Conservation (phyloP, 2,113 vertebrate genomes). For the Lepidothrix coronata region DNA sequence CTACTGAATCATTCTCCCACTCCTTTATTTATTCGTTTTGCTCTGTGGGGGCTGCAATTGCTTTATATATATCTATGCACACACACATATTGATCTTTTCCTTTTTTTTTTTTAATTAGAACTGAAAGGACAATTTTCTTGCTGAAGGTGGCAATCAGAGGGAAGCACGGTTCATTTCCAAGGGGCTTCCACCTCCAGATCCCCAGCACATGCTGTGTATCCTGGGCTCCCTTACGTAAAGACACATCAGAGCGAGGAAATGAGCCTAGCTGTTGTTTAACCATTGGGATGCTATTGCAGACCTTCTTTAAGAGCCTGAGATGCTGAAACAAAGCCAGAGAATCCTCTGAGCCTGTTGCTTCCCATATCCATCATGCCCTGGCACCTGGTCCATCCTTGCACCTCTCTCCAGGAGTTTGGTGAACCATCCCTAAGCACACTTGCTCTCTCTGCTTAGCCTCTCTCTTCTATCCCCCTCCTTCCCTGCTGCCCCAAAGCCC, state of each 20-base stretch:
- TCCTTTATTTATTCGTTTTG: slow-evolving; percentile 63
- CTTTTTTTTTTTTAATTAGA: slow-evolving; percentile 3
- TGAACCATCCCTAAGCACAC: neutral
- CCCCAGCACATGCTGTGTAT: slow-evolving; percentile 3
- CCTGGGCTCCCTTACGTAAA: neutral
- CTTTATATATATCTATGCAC: slow-evolving; percentile 60
- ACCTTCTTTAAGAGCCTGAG: neutral
- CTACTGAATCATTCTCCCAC: slow-evolving; percentile 66
- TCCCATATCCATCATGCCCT: neutral
- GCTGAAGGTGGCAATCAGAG: slow-evolving; percentile 30
- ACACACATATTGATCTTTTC: neutral
- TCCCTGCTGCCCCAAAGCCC: neutral
- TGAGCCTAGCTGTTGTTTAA: neutral
- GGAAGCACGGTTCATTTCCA: neutral
- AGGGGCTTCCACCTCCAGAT: slow-evolving; percentile 36
- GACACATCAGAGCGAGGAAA: neutral
- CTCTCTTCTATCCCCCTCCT: neutral
- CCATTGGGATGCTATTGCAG: neutral
- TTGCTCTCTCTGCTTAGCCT: neutral
- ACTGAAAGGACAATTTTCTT: slow-evolving; percentile 57
- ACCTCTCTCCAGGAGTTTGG: neutral
- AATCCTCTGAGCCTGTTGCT: neutral
- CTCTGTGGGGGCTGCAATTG: slow-evolving; percentile 30
- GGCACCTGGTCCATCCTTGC: neutral
- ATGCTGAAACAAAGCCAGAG: neutral